A percentile compares a stretch with the other conserved stretches of the same genome.
phyloP scores from a whole-genome alignment of 2,113 vertebrate genomes.

The Notiomystis cincta region DNA sequence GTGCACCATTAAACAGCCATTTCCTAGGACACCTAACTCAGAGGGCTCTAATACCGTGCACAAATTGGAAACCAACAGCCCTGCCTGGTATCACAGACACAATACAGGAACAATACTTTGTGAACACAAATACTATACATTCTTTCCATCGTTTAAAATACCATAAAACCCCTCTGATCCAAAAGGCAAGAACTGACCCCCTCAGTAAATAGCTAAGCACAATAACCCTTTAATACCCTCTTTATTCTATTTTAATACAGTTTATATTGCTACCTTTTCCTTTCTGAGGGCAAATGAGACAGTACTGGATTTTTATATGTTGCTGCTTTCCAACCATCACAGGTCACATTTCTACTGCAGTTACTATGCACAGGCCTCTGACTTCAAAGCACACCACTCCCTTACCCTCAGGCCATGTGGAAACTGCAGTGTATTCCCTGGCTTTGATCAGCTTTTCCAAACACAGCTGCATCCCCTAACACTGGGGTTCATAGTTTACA shows the following conservation, averaged over 20 bases:
- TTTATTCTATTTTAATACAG: neutral
- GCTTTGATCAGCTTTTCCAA: neutral
- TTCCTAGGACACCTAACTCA: neutral
- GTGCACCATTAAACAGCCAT: neutral
- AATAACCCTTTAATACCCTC: neutral
- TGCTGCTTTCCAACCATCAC: neutral
- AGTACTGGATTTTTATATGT: neutral
- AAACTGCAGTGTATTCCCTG: neutral
- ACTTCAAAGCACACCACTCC: neutral
- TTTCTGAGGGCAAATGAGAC: neutral
- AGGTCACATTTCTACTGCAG: neutral
- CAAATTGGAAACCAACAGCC: neutral
- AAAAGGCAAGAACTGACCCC: neutral
- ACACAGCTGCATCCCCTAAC: neutral
- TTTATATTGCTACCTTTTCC: neutral
- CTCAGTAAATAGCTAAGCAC: neutral
- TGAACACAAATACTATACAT: neutral
- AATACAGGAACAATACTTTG: neutral
- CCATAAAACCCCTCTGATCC: neutral
- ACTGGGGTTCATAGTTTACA: neutral
- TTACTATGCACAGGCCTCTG: neutral
- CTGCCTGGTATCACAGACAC: neutral
- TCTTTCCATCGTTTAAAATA: neutral
- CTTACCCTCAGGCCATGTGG: neutral
- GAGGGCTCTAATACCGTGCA: neutral